Evolutionary conservation across 2,797 vertebrate species (phyloP), one percentile per base, ranked within the genome.

Genomic region (Notolabrus celidotus): DNA sequence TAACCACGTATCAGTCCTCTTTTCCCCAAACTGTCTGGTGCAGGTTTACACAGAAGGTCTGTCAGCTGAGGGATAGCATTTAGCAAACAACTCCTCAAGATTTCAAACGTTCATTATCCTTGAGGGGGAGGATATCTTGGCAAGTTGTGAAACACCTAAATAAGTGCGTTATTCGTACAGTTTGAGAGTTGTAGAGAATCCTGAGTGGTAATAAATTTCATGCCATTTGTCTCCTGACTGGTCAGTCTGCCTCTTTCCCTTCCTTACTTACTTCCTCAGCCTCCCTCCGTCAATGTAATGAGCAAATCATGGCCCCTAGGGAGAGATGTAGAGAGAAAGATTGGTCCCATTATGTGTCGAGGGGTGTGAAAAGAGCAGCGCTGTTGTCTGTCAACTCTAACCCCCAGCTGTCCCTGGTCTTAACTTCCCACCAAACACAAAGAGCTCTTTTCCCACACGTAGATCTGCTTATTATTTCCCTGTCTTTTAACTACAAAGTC

Each of bases 401-500:
- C 77, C 86, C 74, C 77, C 55, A 60, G 68, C 73, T 76, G 82
- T 82, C 70, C 59, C 68, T 53, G 31, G 72, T 80, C 84, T 89
- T 72, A 74, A 87, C 74, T 91, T 79, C 66, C 67, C 65, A 49
- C 68, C 53, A 77, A 83, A 90, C 88, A 91, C 84, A 89, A 91
- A 88, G 41, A 68, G 67, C 61, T 47, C 69, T 67, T 84, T 77
- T 78, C 78, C 71, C 76, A 57, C 80, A 63, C 51, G 45, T 76
- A 71, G 81, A 86, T 86, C 83, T 73, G 83, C 85, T 90, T 91
- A 92, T 91, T 89, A 90, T 88, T 90, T 91, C 83, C 71, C 84
- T 87, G 88, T 92, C 89, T 89, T 91, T 91, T 87, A 87, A 93
- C 86, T 87, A 89, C 92, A 91, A 92, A 89, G 84, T 91, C 88